These are phyloP conservation scores for Agelaius tricolor DNA, from an alignment of 2,113 vertebrate genomes.

Conservation along the genomic window DNA sequence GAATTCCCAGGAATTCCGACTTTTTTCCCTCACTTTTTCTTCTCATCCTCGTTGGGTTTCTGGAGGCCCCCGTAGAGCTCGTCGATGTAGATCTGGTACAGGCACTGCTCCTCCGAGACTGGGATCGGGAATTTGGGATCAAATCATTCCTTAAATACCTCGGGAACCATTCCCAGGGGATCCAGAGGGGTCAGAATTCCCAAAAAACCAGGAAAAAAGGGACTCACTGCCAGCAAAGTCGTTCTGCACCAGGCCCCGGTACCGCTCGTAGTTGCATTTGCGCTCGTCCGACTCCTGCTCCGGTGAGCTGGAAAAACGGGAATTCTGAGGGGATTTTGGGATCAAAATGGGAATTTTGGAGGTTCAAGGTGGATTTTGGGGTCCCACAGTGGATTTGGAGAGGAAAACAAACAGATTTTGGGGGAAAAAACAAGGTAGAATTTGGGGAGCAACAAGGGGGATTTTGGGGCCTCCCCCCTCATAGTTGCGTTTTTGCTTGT, in stretches of 20 bases:
- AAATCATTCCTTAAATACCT: neutral
- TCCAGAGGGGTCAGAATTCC: neutral
- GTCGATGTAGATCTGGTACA: neutral
- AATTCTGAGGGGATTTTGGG: neutral
- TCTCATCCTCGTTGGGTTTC: neutral
- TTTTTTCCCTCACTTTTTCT: neutral
- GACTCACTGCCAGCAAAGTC: slow-evolving; percentile 96
- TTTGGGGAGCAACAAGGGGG: no score
- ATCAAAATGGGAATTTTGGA: fast-evolving
- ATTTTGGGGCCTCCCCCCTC: slow-evolving; percentile 52
- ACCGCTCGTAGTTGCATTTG: slow-evolving; percentile 96
- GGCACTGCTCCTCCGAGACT: neutral
- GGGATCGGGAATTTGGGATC: neutral
- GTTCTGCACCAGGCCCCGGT: slow-evolving; percentile 95
- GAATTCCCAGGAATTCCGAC: neutral
- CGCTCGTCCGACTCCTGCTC: slow-evolving; percentile 93
- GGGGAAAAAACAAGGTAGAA: neutral
- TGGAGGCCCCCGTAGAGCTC: neutral
- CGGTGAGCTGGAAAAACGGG: slow-evolving; percentile 50
- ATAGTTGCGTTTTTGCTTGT: slow-evolving; percentile 89
- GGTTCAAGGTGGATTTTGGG: fast-evolving
- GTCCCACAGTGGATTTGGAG: fast-evolving
- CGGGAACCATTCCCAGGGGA: fast-evolving
- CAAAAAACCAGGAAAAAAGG: neutral
- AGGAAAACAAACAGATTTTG: fast-evolving